These are phyloP conservation scores for Caenorhabditis sinica DNA, from an alignment of 2,888 invertebrate genomes.

Conservation along the genomic window DNA sequence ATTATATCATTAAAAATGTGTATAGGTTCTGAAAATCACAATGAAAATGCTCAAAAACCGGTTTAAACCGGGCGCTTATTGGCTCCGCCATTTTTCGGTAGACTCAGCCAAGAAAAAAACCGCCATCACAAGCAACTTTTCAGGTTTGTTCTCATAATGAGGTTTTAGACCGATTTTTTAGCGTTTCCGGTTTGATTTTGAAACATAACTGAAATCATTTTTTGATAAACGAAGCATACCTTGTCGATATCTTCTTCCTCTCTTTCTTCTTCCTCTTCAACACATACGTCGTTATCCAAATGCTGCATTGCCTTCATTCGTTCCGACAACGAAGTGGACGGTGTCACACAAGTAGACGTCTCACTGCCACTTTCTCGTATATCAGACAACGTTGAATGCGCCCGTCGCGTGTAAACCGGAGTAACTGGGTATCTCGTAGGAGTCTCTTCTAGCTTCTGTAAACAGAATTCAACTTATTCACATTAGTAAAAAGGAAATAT, in stretches of 20 bases:
- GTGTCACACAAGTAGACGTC: not conserved
- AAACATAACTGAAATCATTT: not conserved
- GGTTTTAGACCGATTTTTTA: no score
- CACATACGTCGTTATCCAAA: conserved; percentile 48
- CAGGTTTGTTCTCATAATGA: no score
- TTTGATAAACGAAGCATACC: not conserved
- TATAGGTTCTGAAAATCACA: no score
- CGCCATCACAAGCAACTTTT: no score
- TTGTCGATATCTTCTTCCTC: conserved; percentile 1
- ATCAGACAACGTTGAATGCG: conserved; percentile 50
- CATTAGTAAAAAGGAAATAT: not conserved
- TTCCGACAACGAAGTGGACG: conserved; percentile 33
- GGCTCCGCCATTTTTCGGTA: no score
- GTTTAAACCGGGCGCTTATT: no score
- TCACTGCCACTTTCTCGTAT: conserved; percentile 58
- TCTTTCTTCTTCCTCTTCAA: conserved; percentile 37
- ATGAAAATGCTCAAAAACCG: no score
- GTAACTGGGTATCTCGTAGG: conserved; percentile 59
- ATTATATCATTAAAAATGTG: no score
- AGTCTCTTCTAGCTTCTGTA: conserved; percentile 36
- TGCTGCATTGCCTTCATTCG: conserved; percentile 37
- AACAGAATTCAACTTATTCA: not conserved
- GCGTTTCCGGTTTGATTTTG: no score
- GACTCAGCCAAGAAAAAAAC: no score
- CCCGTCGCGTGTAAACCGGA: conserved; percentile 50